A percentile compares a stretch with the other conserved stretches of the same genome.
Evolutionary conservation across 2,797 vertebrate species (phyloP).

Genomic region (Melanotaenia maccullochi): DNA sequence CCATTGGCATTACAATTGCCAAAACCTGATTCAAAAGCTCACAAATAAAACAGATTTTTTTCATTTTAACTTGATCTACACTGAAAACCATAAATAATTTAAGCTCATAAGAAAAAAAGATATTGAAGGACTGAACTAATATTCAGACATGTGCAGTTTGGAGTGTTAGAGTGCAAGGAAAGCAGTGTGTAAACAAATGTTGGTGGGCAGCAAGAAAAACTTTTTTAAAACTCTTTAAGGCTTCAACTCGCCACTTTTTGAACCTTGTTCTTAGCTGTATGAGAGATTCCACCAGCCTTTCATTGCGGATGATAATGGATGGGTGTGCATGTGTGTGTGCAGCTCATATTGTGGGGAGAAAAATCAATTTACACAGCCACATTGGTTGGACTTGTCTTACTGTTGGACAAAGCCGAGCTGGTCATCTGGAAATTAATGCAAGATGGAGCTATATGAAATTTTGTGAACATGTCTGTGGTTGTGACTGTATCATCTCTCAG

Average conservation of each 20-base stretch:
- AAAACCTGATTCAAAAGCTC: conserved; percentile 19
- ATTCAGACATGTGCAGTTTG: background rate
- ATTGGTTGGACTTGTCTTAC: background rate
- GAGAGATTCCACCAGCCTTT: conserved; percentile 18
- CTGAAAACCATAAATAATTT: background rate
- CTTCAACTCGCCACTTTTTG: conserved; percentile 23
- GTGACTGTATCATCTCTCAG: conserved; percentile 6
- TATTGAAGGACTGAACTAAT: background rate
- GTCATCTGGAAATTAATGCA: background rate
- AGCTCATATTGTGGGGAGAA: background rate
- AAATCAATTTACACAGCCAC: background rate
- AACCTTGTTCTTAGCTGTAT: conserved; percentile 15
- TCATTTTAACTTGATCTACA: background rate
- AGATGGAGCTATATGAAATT: background rate
- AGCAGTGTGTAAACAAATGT: conserved; percentile 35
- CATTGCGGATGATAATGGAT: conserved; percentile 26
- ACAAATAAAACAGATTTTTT: conserved; percentile 5
- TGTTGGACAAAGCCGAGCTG: background rate
- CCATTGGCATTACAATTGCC: conserved; percentile 37
- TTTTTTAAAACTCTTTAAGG: conserved; percentile 3
- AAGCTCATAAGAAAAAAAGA: background rate
- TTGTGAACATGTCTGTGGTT: background rate
- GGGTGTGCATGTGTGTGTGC: background rate
- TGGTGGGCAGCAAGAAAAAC: conserved; percentile 63
- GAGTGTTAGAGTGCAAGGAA: conserved; percentile 1